Conservation (phyloP, 2,888 invertebrate species). For the Platycnemis pennipes region DNA sequence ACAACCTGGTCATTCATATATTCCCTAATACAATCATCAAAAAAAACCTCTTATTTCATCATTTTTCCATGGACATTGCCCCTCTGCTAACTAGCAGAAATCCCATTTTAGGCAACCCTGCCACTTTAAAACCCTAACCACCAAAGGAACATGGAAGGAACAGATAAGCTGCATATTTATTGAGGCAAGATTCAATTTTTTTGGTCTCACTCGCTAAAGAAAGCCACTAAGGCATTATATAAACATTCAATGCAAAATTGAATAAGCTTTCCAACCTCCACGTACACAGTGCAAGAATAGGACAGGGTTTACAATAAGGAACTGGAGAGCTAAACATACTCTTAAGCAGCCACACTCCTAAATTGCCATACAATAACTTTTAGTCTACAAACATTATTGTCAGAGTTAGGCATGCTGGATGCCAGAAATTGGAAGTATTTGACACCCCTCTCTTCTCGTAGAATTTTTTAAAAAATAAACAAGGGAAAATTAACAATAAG, state of each 20-base stretch:
- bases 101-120: background rate
- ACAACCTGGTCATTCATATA: constrained; percentile 10
- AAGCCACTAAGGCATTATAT: constrained; percentile 58
- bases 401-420: constrained; percentile 41
- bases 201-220: constrained; percentile 54
- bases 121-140: constrained; percentile 19
- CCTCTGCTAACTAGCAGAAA: background rate
- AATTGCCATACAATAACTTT: constrained; percentile 39
- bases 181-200: constrained; percentile 58
- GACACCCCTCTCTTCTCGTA: background rate
- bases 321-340: constrained; percentile 58
- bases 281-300: constrained; percentile 53
- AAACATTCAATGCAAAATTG: constrained; percentile 52
- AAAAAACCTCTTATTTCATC: constrained; percentile 34
- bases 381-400: constrained; percentile 64
- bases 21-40: constrained; percentile 8
- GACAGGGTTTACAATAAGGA: constrained; percentile 62
- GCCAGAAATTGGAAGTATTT: constrained; percentile 53
- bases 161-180: constrained; percentile 42
- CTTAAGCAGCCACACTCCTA: constrained; percentile 16
- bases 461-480: constrained; percentile 1
- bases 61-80: background rate
- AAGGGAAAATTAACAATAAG: background rate
- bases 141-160: constrained; percentile 48
- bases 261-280: constrained; percentile 38